These are phyloP conservation scores for Drosophila quinaria DNA, from an alignment of 2,888 invertebrate genomes.

Conservation along the genomic window DNA sequence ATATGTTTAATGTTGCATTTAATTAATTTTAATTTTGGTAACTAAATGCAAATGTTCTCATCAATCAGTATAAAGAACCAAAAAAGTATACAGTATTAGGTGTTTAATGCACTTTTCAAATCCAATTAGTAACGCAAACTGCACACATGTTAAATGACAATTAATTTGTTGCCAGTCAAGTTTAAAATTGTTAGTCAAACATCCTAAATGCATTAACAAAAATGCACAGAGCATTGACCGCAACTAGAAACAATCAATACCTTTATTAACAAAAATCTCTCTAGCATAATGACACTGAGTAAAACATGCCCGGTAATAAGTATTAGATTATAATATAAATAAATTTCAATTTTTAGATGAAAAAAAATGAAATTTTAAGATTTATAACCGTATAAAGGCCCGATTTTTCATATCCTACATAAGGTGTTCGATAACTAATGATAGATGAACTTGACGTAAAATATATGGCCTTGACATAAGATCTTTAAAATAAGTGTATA, in stretches of 20 bases:
- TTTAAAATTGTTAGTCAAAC: slow-evolving; percentile 69
- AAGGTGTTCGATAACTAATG: no score
- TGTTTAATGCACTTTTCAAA: slow-evolving; percentile 74
- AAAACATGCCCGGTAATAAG: neutral
- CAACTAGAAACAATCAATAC: slow-evolving; percentile 22
- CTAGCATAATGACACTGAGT: slow-evolving; percentile 16
- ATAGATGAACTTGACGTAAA: no score
- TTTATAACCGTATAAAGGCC: no score
- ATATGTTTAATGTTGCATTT: slow-evolving; percentile 26
- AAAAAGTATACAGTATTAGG: slow-evolving; percentile 32
- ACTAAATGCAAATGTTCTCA: slow-evolving; percentile 40
- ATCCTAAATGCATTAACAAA: slow-evolving; percentile 74
- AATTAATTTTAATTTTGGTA: slow-evolving; percentile 32
- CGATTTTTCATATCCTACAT: no score
- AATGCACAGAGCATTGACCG: slow-evolving; percentile 46
- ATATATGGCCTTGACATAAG: no score
- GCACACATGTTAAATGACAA: slow-evolving; percentile 70
- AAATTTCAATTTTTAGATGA: no score
- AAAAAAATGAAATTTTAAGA: no score
- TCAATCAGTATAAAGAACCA: slow-evolving; percentile 50
- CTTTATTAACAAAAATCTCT: slow-evolving; percentile 15
- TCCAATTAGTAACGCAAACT: slow-evolving; percentile 62
- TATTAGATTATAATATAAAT: no score
- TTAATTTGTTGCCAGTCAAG: slow-evolving; percentile 73
- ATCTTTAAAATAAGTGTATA: no score